These are phyloP conservation scores for Cryptus viduatorius DNA, from an alignment of 2,888 invertebrate species.

Conservation along the genomic window DNA sequence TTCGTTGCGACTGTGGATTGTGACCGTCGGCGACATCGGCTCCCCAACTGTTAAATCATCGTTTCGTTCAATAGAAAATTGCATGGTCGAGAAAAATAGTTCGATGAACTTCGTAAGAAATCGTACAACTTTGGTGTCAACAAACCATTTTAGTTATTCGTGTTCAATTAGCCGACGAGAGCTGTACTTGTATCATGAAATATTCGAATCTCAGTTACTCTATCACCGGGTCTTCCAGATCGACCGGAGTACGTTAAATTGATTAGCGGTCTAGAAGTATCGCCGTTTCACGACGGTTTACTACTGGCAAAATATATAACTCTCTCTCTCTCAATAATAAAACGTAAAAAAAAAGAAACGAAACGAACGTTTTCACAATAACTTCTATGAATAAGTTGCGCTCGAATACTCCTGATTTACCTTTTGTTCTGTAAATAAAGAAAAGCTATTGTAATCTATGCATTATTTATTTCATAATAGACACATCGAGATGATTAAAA, in stretches of 20 bases:
- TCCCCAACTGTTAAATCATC: slow-evolving; percentile 8
- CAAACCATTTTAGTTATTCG: slow-evolving; percentile 7
- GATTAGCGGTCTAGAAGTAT: slow-evolving; percentile 21
- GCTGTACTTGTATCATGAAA: slow-evolving; percentile 2
- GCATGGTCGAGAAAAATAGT: not conserved
- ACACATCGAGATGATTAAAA: slow-evolving; percentile 67
- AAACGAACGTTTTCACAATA: slow-evolving; percentile 16
- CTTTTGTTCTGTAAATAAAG: slow-evolving; percentile 66
- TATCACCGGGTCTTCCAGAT: slow-evolving; percentile 50
- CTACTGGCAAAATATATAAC: slow-evolving; percentile 14
- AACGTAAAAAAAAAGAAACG: slow-evolving; percentile 7
- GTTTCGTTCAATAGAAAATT: not conserved
- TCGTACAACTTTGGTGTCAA: slow-evolving; percentile 15
- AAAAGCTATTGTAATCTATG: slow-evolving; percentile 62
- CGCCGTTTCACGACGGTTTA: not conserved
- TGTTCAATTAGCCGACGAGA: slow-evolving; percentile 23
- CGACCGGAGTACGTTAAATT: slow-evolving; percentile 27
- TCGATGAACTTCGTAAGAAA: slow-evolving; percentile 12
- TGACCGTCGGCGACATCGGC: no score
- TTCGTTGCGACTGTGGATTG: not conserved
- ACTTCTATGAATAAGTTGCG: slow-evolving; percentile 21
- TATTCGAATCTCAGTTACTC: slow-evolving; percentile 43
- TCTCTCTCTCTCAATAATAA: slow-evolving; percentile 5
- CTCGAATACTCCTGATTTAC: slow-evolving; percentile 47
- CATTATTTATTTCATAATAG: slow-evolving; percentile 70